A percentile compares a stretch with the other conserved stretches of the same genome.
phyloP scores from a whole-genome alignment of 2,888 invertebrate species.

The Oxystoma pomonae region DNA sequence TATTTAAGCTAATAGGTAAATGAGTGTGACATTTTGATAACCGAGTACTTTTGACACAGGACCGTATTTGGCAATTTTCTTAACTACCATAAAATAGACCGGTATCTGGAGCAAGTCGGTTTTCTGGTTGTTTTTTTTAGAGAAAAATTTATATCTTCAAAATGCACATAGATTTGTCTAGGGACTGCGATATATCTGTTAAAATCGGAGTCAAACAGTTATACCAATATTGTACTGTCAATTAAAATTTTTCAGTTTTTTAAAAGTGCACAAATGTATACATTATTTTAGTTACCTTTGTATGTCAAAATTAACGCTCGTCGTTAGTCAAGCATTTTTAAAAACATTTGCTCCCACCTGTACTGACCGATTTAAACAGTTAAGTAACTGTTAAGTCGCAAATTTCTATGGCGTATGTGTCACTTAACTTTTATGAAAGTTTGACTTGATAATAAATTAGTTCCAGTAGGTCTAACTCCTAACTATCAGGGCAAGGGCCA shows the following conservation, averaged over 20 bases:
- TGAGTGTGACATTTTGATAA: too few relatives aligned
- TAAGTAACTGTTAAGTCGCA: too few relatives aligned
- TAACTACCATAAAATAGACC: neutral
- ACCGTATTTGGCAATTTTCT: neutral
- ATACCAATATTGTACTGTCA: constrained; percentile 40
- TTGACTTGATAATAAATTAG: too few relatives aligned
- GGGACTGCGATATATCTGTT: constrained; percentile 18
- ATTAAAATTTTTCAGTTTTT: constrained; percentile 29
- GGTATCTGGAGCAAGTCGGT: constrained; percentile 8
- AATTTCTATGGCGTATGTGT: too few relatives aligned
- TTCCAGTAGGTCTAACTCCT: too few relatives aligned
- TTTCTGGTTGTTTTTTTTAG: constrained; percentile 19
- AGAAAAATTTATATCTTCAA: constrained; percentile 37
- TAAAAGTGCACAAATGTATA: neutral
- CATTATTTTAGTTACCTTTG: neutral
- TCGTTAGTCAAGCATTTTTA: too few relatives aligned
- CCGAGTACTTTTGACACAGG: too few relatives aligned
- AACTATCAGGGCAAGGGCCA: too few relatives aligned
- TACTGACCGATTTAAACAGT: too few relatives aligned
- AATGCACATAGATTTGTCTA: constrained; percentile 47
- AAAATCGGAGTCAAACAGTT: constrained; percentile 36
- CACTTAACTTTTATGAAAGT: too few relatives aligned
- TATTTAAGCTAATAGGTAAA: too few relatives aligned
- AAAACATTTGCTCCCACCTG: too few relatives aligned
- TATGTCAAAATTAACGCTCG: neutral